A percentile compares a stretch with the other conserved stretches of the same genome.
phyloP scores from a whole-genome alignment of 1,140 invertebrate species.

The Halesus radiatus region DNA sequence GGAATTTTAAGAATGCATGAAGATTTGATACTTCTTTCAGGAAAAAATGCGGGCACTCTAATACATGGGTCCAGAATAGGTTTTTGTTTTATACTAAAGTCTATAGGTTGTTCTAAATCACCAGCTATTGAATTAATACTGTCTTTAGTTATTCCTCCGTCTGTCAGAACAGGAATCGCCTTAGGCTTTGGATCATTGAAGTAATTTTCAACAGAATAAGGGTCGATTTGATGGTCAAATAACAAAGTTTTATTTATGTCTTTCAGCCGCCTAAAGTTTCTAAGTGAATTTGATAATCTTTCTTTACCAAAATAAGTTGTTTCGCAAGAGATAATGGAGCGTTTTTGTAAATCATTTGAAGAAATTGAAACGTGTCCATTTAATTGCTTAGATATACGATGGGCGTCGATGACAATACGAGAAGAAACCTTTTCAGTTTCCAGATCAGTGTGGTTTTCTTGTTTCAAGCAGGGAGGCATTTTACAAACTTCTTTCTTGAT shows the following conservation, averaged over 20 bases:
- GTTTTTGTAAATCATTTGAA: slow-evolving; percentile 22
- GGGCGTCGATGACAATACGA: slow-evolving; percentile 6
- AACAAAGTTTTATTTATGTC: slow-evolving; percentile 32
- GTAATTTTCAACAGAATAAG: slow-evolving; percentile 14
- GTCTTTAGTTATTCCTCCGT: neutral
- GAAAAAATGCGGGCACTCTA: slow-evolving; percentile 21
- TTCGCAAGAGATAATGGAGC: neutral
- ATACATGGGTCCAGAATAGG: slow-evolving; percentile 1
- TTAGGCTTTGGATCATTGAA: neutral
- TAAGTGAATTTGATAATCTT: slow-evolving; percentile 42
- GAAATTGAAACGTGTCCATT: slow-evolving; percentile 21
- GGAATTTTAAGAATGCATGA: slow-evolving; percentile 45
- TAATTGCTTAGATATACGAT: slow-evolving; percentile 19
- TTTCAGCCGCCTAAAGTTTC: slow-evolving; percentile 45
- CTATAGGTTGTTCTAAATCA: slow-evolving; percentile 41
- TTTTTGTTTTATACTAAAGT: slow-evolving; percentile 48
- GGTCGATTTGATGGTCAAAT: slow-evolving; percentile 11
- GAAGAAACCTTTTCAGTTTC: slow-evolving; percentile 11
- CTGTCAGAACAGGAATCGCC: neutral
- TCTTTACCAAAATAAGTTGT: neutral
- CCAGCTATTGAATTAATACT: neutral
- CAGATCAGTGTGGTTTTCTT: slow-evolving; percentile 6
- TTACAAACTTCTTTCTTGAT: slow-evolving; percentile 22
- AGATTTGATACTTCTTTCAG: slow-evolving; percentile 18
- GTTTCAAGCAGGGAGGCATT: slow-evolving; percentile 2